A percentile compares a stretch with the other conserved stretches of the same genome.
phyloP scores from a whole-genome alignment of 2,888 invertebrate species.

The Drosophila merina region DNA sequence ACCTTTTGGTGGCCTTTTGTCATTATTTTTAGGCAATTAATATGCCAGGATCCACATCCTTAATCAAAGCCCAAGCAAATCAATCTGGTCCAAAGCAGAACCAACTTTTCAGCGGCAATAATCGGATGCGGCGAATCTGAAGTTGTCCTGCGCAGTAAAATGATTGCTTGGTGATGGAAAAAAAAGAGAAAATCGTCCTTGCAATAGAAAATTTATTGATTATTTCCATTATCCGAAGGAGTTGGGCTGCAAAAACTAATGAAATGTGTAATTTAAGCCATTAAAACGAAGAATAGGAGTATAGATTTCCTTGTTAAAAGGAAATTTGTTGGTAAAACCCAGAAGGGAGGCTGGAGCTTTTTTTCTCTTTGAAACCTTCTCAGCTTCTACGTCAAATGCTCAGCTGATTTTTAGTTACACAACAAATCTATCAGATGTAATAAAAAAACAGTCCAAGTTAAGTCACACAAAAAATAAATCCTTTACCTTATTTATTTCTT shows the following conservation, averaged over 20 bases:
- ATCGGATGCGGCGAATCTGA: constrained; percentile 1
- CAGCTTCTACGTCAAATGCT: not conserved
- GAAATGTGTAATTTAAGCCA: not conserved
- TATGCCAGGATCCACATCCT: not conserved
- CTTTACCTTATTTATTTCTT: too few species aligned
- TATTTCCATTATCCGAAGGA: not conserved
- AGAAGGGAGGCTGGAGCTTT: not conserved
- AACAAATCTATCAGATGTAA: constrained; percentile 2
- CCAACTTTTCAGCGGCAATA: not conserved
- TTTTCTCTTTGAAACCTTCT: not conserved
- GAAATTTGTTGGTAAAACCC: not conserved
- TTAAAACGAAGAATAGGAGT: not conserved
- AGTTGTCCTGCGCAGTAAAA: not conserved
- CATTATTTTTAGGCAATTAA: constrained; percentile 1
- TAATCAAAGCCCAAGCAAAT: not conserved
- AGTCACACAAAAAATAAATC: not conserved
- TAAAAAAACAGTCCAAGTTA: not conserved
- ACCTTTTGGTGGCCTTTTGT: not conserved
- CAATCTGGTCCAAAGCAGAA: not conserved
- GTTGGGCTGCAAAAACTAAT: not conserved
- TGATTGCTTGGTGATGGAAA: not conserved
- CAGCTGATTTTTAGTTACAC: constrained; percentile 1
- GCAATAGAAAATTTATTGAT: not conserved
- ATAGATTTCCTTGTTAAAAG: not conserved
- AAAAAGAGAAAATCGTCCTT: not conserved